Conservation (phyloP, 2,113 vertebrate genomes). For the Saccopteryx bilineata region DNA sequence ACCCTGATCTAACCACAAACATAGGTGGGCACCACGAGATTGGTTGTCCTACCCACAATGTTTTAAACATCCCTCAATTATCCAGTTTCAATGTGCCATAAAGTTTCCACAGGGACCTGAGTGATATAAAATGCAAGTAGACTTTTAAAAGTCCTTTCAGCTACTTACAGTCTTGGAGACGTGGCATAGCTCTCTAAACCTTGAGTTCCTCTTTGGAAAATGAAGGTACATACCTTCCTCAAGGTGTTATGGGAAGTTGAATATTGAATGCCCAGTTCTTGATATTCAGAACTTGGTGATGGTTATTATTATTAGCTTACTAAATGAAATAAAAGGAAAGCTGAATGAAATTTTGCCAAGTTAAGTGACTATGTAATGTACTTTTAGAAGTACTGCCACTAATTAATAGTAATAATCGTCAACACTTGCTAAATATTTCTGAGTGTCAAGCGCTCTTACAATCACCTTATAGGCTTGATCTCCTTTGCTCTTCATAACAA, state of each 20-base stretch:
- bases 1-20: background rate
- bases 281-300: background rate
- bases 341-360: background rate
- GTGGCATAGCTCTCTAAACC: background rate
- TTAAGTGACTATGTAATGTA: background rate
- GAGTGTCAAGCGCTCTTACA: background rate
- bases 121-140: background rate
- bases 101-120: background rate
- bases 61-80: background rate
- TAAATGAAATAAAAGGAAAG: slow-evolving; percentile 51
- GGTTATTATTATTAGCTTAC: slow-evolving; percentile 4
- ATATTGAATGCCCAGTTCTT: background rate
- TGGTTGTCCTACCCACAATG: background rate
- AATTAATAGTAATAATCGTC: slow-evolving; percentile 2
- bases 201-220: slow-evolving; percentile 14
- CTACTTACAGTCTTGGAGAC: background rate
- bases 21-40: background rate
- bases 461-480: background rate
- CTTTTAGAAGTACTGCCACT: background rate
- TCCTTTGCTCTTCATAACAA: background rate
- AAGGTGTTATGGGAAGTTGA: background rate
- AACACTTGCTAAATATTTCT: slow-evolving; percentile 5
- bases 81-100: slow-evolving; percentile 21
- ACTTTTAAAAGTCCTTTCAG: slow-evolving; percentile 40
- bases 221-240: background rate